A percentile compares a stretch with the other conserved stretches of the same genome.
Conservation (phyloP, 2,797 vertebrate genomes). For the Crocidura indochinensis region DNA sequence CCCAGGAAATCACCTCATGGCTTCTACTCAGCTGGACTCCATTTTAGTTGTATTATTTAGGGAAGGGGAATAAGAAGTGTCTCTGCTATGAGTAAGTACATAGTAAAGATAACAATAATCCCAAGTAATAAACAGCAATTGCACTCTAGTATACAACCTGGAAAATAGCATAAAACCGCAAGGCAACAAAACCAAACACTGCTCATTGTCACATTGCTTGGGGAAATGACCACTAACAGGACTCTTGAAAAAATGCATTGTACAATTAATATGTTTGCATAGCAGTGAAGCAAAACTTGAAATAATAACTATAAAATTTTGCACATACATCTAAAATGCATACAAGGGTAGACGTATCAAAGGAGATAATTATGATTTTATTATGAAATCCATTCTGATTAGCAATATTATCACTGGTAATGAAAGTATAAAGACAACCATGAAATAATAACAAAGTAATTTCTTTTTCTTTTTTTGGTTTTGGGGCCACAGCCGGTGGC, state of each 20-base stretch:
- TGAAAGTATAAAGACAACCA: slow-evolving; percentile 35
- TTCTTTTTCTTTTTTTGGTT: too few species aligned
- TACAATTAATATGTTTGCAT: neutral
- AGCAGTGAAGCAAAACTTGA: neutral
- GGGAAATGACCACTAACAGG: neutral
- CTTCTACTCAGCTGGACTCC: too few species aligned
- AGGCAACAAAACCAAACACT: neutral
- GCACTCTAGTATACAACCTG: neutral
- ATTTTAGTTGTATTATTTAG: neutral
- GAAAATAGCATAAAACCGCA: neutral
- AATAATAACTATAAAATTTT: neutral
- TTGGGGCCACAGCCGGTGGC: too few species aligned
- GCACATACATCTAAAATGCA: slow-evolving; percentile 9
- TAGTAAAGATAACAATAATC: neutral
- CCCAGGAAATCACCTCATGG: too few species aligned
- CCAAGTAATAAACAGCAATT: neutral
- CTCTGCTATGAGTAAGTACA: neutral
- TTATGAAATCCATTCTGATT: slow-evolving; percentile 37
- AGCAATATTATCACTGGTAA: neutral
- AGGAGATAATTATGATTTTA: neutral
- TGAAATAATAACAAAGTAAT: neutral
- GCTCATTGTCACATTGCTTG: neutral
- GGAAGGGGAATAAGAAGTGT: neutral
- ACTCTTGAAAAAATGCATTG: neutral
- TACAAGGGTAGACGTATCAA: neutral